Evolutionary conservation across 2,888 invertebrate genomes (phyloP).

Genomic region (Caenorhabditis uteleia): DNA sequence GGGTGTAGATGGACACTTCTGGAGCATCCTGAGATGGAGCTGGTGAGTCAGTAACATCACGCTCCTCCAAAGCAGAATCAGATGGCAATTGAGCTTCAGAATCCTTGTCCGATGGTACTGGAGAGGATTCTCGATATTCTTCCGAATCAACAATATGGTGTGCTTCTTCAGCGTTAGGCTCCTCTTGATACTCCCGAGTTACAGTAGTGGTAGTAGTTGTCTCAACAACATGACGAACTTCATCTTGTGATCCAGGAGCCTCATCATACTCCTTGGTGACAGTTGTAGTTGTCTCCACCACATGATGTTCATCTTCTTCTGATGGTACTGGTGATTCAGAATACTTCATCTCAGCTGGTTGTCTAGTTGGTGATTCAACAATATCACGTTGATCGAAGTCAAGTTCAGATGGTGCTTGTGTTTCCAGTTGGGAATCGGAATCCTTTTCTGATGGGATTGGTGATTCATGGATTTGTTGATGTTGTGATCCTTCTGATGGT

Average conservation of each 20-base stretch:
- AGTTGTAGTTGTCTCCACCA: conserved; percentile 1
- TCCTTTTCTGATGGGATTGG: conserved; percentile 17
- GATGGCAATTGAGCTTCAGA: conserved; percentile 10
- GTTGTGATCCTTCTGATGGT: conserved; percentile 7
- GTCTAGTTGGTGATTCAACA: conserved; percentile 5
- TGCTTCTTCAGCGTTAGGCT: conserved; percentile 2
- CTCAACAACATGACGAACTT: conserved; percentile 12
- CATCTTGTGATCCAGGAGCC: background rate
- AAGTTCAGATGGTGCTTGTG: background rate
- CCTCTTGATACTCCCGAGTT: conserved; percentile 20
- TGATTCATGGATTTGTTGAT: conserved; percentile 1
- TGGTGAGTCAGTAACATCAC: conserved; percentile 2
- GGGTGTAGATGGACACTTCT: background rate
- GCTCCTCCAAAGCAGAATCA: conserved; percentile 4
- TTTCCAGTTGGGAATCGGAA: conserved; percentile 2
- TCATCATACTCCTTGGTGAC: conserved; percentile 2
- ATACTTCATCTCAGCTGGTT: conserved; percentile 5
- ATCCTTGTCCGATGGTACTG: conserved; percentile 17
- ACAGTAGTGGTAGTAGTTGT: conserved; percentile 29
- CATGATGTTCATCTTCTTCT: conserved; percentile 2
- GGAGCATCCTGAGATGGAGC: background rate
- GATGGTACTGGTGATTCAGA: background rate
- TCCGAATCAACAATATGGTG: conserved; percentile 9
- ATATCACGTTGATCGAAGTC: background rate
- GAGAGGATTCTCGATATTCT: conserved; percentile 5